A percentile compares a stretch with the other conserved stretches of the same genome.
These are phyloP conservation scores for Guaruba guarouba DNA, from an alignment of 2,113 vertebrate species.

Conservation along the genomic window DNA sequence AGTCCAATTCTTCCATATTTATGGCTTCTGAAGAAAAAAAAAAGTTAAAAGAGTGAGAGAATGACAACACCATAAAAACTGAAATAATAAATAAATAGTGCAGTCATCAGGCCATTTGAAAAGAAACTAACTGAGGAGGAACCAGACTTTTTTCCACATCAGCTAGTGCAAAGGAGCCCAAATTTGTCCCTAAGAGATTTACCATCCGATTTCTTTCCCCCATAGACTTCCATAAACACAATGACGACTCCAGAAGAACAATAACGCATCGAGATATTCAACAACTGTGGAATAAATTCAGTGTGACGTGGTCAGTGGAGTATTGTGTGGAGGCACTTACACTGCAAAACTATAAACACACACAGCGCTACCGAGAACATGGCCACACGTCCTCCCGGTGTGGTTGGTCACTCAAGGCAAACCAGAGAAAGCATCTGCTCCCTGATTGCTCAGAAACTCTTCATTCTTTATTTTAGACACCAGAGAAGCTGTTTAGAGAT, in stretches of 20 bases:
- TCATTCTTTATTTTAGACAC: conserved; percentile 36
- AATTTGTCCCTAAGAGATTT: neutral
- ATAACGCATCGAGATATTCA: neutral
- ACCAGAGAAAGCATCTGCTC: neutral
- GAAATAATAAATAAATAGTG: neutral
- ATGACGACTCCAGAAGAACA: neutral
- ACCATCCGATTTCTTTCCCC: neutral
- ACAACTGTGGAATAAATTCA: neutral
- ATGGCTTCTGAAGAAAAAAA: neutral
- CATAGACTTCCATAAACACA: neutral
- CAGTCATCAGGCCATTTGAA: neutral
- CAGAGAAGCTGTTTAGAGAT: conserved; percentile 28
- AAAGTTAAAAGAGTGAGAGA: neutral
- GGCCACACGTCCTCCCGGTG: neutral
- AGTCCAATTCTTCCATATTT: neutral
- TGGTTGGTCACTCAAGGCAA: neutral
- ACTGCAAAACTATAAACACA: neutral
- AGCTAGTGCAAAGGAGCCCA: neutral
- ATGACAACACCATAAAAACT: neutral
- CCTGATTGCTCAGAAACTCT: conserved; percentile 17
- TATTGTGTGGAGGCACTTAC: neutral
- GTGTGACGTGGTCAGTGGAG: neutral
- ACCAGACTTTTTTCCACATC: neutral
- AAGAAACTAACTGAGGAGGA: neutral
- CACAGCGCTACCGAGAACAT: neutral